Conservation (phyloP, 2,797 vertebrate genomes). For the Discoglossus pictus region DNA sequence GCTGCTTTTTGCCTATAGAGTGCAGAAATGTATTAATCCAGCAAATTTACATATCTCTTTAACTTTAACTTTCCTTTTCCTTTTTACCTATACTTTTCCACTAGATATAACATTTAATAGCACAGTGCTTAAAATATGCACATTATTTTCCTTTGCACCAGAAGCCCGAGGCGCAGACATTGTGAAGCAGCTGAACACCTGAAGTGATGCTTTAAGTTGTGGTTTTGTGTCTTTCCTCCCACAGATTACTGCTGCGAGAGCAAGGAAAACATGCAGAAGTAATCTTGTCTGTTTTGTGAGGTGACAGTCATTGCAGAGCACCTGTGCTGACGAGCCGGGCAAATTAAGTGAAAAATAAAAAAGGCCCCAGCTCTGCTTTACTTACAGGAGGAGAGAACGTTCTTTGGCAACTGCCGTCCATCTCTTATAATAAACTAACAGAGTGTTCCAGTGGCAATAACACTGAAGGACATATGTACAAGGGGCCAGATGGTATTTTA, state of each 20-base stretch:
- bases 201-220: constrained; percentile 2
- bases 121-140: too few species aligned
- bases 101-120: too few species aligned
- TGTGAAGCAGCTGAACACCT: too few species aligned
- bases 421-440: background rate
- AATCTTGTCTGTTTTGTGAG: background rate
- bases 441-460: background rate
- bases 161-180: too few species aligned
- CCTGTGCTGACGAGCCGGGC: background rate
- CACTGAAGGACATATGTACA: constrained; percentile 3
- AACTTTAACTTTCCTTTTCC: too few species aligned
- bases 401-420: constrained; percentile 4
- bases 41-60: too few species aligned
- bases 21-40: too few species aligned
- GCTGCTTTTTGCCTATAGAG: too few species aligned
- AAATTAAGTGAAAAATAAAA: background rate
- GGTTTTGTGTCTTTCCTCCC: background rate
- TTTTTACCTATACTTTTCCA: too few species aligned
- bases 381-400: background rate
- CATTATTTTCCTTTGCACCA: too few species aligned
- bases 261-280: constrained; percentile 2
- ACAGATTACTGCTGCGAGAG: constrained; percentile 7
- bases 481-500: background rate
- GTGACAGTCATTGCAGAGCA: constrained; percentile 21
- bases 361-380: background rate